These are phyloP conservation scores for Andrena flavipes DNA, from an alignment of 2,888 invertebrate genomes.

Conservation along the genomic window DNA sequence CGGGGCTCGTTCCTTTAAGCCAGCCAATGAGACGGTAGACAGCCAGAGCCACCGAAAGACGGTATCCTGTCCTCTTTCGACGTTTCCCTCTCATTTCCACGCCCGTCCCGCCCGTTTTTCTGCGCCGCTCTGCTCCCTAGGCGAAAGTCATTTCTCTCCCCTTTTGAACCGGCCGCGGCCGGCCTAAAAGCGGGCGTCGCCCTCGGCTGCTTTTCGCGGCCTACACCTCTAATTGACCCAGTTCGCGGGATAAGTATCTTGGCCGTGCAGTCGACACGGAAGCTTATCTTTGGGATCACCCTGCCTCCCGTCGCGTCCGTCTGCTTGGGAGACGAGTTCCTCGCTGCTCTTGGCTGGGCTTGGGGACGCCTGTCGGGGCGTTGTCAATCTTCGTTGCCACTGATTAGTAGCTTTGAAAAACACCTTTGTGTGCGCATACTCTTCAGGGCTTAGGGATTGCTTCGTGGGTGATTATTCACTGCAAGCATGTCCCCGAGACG, in stretches of 20 bases:
- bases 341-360: background rate
- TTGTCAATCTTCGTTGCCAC: background rate
- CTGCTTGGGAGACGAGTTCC: background rate
- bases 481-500: too few species aligned
- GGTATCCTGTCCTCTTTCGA: conserved; percentile 37
- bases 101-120: conserved; percentile 26
- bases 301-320: background rate
- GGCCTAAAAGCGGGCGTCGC: conserved; percentile 66
- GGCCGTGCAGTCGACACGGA: conserved; percentile 52
- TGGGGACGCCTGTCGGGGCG: background rate
- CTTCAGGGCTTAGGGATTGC: too few species aligned
- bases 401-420: background rate
- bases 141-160: conserved; percentile 43
- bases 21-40: conserved; percentile 51
- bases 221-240: conserved; percentile 75
- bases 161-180: conserved; percentile 44
- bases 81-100: conserved; percentile 5
- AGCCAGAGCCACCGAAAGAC: conserved; percentile 27
- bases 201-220: conserved; percentile 69
- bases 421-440: background rate
- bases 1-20: conserved; percentile 45
- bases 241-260: conserved; percentile 70
- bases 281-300: conserved; percentile 49
- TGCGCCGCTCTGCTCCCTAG: conserved; percentile 3
- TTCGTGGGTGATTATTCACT: too few species aligned